Conservation (phyloP, 2,888 invertebrate genomes). For the Drosophila tripunctata region DNA sequence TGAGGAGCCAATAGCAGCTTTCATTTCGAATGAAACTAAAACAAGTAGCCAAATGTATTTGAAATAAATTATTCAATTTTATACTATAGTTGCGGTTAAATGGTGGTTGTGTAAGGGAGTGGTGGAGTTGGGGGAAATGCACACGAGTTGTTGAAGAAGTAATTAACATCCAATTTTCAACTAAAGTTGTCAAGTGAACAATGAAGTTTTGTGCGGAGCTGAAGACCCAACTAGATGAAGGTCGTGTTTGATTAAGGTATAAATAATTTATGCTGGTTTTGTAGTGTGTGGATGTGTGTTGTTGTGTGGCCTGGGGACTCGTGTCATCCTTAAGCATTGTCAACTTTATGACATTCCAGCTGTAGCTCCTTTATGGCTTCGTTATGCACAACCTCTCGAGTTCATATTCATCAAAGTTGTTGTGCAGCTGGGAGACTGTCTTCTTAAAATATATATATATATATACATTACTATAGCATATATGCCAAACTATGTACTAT, state of each 20-base stretch:
- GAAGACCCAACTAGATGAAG: slow-evolving; percentile 1
- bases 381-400: slow-evolving; percentile 57
- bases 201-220: slow-evolving; percentile 45
- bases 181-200: slow-evolving; percentile 67
- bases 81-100: too few species aligned
- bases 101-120: too few species aligned
- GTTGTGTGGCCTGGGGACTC: slow-evolving; percentile 15
- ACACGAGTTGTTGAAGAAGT: slow-evolving; percentile 62
- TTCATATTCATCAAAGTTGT: slow-evolving; percentile 54
- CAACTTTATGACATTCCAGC: slow-evolving; percentile 72
- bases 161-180: slow-evolving; percentile 69
- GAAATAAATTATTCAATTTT: too few species aligned
- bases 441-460: slow-evolving; percentile 18
- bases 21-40: slow-evolving; percentile 1
- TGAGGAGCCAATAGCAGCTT: slow-evolving; percentile 46
- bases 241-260: slow-evolving; percentile 69
- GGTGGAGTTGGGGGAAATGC: slow-evolving; percentile 12
- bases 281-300: neutral
- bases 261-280: slow-evolving; percentile 64
- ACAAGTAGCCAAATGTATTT: too few species aligned
- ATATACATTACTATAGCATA: slow-evolving; percentile 25
- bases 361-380: slow-evolving; percentile 42
- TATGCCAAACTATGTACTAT: too few species aligned
- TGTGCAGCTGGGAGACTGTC: slow-evolving; percentile 42
- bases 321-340: slow-evolving; percentile 53